phyloP scores from a whole-genome alignment of 2,797 vertebrate species.

The Zenarchopterus dispar region DNA sequence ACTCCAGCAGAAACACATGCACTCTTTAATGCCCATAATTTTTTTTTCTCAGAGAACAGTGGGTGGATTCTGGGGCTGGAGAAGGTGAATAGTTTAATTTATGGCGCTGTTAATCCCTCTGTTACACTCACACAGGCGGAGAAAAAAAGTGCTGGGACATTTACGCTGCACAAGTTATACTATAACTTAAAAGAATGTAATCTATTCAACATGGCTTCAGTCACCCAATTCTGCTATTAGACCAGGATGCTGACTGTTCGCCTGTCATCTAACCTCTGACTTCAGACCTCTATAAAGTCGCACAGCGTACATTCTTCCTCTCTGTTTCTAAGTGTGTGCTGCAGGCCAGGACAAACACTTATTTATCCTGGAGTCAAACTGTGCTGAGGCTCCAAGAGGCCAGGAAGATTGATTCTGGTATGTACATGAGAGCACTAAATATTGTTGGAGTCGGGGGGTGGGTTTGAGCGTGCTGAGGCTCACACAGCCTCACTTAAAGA shows the following conservation, averaged over 20 bases:
- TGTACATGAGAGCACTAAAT: conserved; percentile 67
- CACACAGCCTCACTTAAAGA: conserved; percentile 57
- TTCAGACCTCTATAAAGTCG: conserved; percentile 65
- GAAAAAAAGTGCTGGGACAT: conserved; percentile 66
- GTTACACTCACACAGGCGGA: conserved; percentile 68
- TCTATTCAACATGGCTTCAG: conserved; percentile 76
- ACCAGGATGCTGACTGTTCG: conserved; percentile 66
- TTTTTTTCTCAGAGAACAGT: conserved; percentile 29
- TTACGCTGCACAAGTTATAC: conserved; percentile 74
- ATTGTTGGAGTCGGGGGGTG: conserved; percentile 41
- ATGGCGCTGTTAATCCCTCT: conserved; percentile 80
- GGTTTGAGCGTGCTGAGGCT: conserved; percentile 33
- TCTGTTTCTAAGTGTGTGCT: conserved; percentile 45
- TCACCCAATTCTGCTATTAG: conserved; percentile 75
- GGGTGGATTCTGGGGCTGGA: conserved; percentile 67
- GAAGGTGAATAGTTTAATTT: conserved; percentile 77
- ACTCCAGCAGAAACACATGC: conserved; percentile 72
- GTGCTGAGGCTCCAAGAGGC: conserved; percentile 55
- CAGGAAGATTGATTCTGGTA: conserved; percentile 72
- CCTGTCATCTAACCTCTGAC: conserved; percentile 67
- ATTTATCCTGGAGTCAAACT: conserved; percentile 71
- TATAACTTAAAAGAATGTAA: conserved; percentile 72
- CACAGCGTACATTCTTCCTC: conserved; percentile 35
- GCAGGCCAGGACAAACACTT: conserved; percentile 74
- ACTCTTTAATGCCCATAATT: conserved; percentile 71